Evolutionary conservation across 1,140 invertebrate species (phyloP), one percentile per base, ranked within the genome.

Genomic region (Drosophila auraria): DNA sequence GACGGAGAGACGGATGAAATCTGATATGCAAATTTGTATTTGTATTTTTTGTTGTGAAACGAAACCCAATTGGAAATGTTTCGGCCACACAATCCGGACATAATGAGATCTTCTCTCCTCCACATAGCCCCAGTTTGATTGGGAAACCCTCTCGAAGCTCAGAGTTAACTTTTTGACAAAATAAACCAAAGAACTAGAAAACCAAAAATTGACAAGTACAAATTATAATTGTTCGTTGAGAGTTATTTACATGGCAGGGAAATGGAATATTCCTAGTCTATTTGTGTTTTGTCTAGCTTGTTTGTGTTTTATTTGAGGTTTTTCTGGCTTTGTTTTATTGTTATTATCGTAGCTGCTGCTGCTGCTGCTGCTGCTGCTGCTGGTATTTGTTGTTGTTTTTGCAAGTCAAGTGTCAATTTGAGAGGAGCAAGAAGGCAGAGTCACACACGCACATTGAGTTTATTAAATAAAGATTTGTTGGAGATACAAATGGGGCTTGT

Each of bases 251-350:
- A 36, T 36, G 33, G 30, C 9, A 33, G 9, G 33, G 9, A 42
- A 83, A 73, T 69, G 68, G 65, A 83, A 66, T 81, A 78, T 73
- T 78, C 65, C 73, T 53, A 73, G 40, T 74, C 73, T 57, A 74
- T 83, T 58, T 56, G 30, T 51, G 20, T 45, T 62, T 44, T 12
- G 49, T 44, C n/a, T 54, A 40, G 14, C 27, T 50, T 51, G 44
- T 38, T 40, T 74, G 23, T 38, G 33, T 59, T 44, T 58, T 73
- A 9, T n/a, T 36, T 71, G 64, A 23, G 53, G 23, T 83, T 70
- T 17, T 65, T 66, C 12, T 23, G 38, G 60, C 23, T 61, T 72
- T 61, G 40, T 64, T 75, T 76, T 57, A 36, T 66, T 69, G 27
- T 42, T 72, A 40, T 72, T 74, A 33, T 53, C 23, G 25, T 82